A percentile compares a stretch with the other conserved stretches of the same genome.
phyloP scores from a whole-genome alignment of 2,113 vertebrate species.

The Pedionomus torquatus region DNA sequence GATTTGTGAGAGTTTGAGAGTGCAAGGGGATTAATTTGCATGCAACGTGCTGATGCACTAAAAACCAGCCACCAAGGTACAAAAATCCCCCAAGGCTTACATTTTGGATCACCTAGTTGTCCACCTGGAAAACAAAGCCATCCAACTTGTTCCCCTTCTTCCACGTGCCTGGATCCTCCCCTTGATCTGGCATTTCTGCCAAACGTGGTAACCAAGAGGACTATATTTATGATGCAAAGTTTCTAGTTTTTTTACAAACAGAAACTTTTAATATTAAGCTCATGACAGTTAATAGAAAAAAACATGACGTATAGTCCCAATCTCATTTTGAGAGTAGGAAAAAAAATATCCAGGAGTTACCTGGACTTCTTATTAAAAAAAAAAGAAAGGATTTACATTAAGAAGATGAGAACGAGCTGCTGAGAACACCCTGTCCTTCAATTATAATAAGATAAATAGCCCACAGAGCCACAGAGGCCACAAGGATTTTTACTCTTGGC shows the following conservation, averaged over 20 bases:
- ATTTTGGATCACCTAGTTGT: background rate
- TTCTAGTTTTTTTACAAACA: background rate
- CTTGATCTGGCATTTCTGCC: background rate
- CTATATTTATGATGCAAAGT: background rate
- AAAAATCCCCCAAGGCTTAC: background rate
- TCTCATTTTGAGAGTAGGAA: background rate
- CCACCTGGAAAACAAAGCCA: background rate
- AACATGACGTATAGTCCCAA: background rate
- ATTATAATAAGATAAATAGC: background rate
- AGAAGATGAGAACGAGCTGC: background rate
- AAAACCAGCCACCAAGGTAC: background rate
- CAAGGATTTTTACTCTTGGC: background rate
- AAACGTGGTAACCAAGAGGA: background rate
- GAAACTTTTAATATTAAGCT: background rate
- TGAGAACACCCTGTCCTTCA: background rate
- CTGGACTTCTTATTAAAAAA: background rate
- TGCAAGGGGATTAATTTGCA: background rate
- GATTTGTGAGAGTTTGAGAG: background rate
- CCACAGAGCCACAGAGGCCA: background rate
- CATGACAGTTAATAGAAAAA: background rate
- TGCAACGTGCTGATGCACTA: background rate
- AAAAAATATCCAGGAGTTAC: background rate
- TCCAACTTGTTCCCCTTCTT: background rate
- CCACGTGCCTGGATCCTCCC: background rate
- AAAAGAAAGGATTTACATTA: background rate